These are phyloP conservation scores for Semicossyphus pulcher DNA, from an alignment of 2,113 vertebrate genomes.

Conservation along the genomic window DNA sequence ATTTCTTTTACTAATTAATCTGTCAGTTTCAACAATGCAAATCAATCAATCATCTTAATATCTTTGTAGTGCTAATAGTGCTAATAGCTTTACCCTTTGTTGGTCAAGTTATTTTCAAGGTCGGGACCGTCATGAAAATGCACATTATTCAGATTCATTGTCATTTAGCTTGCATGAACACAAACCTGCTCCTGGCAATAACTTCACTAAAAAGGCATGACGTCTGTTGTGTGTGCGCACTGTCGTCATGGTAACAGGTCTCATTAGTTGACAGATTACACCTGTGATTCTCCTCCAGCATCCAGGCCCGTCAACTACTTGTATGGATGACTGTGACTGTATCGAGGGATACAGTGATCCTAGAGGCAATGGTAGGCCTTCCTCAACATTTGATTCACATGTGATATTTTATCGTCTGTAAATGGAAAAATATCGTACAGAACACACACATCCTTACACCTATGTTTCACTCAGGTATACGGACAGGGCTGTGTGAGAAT, in stretches of 20 bases:
- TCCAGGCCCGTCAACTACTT: slow-evolving; percentile 52
- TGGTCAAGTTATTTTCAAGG: no score
- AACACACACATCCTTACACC: not conserved
- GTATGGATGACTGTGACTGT: slow-evolving; percentile 65
- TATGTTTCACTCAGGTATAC: slow-evolving; percentile 73
- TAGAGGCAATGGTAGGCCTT: slow-evolving; percentile 52
- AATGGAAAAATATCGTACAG: not conserved
- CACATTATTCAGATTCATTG: not conserved
- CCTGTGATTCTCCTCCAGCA: slow-evolving; percentile 38
- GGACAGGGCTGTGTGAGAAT: slow-evolving; percentile 79
- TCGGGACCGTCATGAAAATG: no score
- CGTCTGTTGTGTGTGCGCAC: not conserved
- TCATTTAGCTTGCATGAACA: not conserved
- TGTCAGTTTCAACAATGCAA: no score
- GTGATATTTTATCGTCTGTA: not conserved
- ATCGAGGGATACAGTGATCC: slow-evolving; percentile 44
- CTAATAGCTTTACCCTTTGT: no score
- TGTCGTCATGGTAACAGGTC: no score
- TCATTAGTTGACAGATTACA: not conserved
- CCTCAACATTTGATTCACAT: not conserved
- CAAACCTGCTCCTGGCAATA: not conserved
- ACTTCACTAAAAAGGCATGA: not conserved
- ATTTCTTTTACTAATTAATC: no score
- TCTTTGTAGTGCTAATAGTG: no score
- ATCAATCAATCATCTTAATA: no score